Evolutionary conservation across 2,888 invertebrate genomes (phyloP).

Genomic region (Hemaris fuciformis): DNA sequence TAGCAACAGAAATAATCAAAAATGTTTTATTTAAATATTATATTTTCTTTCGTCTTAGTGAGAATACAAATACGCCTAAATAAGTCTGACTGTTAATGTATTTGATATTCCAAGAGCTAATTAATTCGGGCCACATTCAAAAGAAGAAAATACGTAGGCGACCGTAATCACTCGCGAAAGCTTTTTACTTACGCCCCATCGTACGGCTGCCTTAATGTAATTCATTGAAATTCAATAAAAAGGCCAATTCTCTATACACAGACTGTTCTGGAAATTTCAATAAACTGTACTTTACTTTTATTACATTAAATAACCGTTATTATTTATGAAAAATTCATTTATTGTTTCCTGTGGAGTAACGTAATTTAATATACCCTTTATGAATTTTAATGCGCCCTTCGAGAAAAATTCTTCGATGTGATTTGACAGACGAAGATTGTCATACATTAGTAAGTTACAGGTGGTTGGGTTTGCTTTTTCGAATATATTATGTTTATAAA

Average conservation of each 20-base stretch:
- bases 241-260: constrained; percentile 21
- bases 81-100: not conserved
- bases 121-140: constrained; percentile 12
- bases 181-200: not conserved
- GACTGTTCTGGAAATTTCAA: constrained; percentile 1
- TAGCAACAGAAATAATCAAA: not conserved
- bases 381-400: not conserved
- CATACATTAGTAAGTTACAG: not conserved
- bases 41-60: not conserved
- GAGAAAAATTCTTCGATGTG: not conserved
- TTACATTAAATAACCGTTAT: not conserved
- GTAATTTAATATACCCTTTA: not conserved
- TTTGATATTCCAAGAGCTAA: constrained; percentile 14
- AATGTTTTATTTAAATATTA: not conserved
- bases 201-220: constrained; percentile 23
- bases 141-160: not conserved
- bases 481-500: not conserved
- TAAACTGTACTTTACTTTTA: not conserved
- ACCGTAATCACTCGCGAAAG: not conserved
- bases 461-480: not conserved
- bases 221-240: constrained; percentile 32
- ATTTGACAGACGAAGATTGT: not conserved
- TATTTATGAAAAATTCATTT: not conserved
- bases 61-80: not conserved
- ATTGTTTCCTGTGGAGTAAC: not conserved